Base-by-base conservation (phyloP, 1,140 invertebrate genomes). In the Tenebrio molitor region DNA sequence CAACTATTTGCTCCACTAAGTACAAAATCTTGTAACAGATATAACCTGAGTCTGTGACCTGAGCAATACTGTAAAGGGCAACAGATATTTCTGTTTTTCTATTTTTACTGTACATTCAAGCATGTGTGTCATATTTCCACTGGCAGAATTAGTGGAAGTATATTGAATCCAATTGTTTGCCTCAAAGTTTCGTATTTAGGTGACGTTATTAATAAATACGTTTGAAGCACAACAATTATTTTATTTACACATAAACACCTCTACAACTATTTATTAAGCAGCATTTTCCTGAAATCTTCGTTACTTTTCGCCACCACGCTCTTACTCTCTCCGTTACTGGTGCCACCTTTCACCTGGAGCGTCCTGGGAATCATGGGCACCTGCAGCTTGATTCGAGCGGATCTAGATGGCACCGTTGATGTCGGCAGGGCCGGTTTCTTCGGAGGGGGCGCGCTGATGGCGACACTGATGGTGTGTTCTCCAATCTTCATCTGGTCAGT, bases 361-460 rank as follows among this genome's bases (percentile, higher is more conserved):
- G 77, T 34, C 65, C 79, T n/a, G n/a, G n/a, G n/a, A n/a, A n/a
- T n/a, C n/a, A n/a, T 41, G 4, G 79, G 78, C 10, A 81, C 69
- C 58, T 82, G 76, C 36, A 82, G 53, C 16, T 74, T 23, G 69
- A 75, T 81, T 71, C 74, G 68, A 0, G 78, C 42, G 72, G 80
- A 75, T 44, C 79, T 14, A 0, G n/a, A n/a, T n/a, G n/a, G n/a
- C n/a, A n/a, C n/a, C n/a, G n/a, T n/a, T n/a, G n/a, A n/a, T n/a
- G 64, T 66, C 10, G 75, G 67, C 50, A 69, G 65, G 1, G 64
- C 42, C 1, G 58, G 19, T 25, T 36, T 73, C 19, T 46, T 39
- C 41, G 39, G 86, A n/a, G 94, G 94, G 8, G 95, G 95, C 74
- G 93, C 90, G 81, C 95, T 96, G 66, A 96, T 88, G 1, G 93